Evolutionary conservation across 2,797 vertebrate genomes (phyloP), one percentile per base, ranked within the genome.

Genomic region (Siniperca obscura): DNA sequence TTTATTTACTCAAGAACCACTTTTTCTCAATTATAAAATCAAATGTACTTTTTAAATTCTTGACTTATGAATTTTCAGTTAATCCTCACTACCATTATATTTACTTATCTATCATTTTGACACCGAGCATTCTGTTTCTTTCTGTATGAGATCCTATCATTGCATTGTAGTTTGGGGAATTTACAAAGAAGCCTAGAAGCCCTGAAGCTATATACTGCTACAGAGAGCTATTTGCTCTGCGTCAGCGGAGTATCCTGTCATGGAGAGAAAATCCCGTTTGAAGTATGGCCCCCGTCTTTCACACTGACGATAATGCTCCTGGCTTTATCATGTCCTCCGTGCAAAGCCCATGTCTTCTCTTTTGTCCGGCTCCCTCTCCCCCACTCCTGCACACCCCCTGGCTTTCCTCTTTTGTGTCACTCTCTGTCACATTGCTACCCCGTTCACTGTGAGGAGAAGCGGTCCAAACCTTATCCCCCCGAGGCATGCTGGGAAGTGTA

Each of bases 201-300:
- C 94, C 94, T 86, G 89, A 57, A 91, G 94, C 92, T 87, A 91
- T 92, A 92, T 89, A 83, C 91, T 87, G 91, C 94, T 88, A 86
- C 89, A 92, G 93, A 92, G 93, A 95, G 93, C 94, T 93, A 93
- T 94, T 94, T 94, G 92, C 92, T 91, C 84, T 93, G 92, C 92
- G 94, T 95, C 95, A 95, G 93, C 91, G 90, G 94, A 93, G 94
- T 94, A 93, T 94, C 94, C 94, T 96, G 95, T 96, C 95, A 96
- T 94, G 94, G 95, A 95, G 94, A 94, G 95, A 94, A 96, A 96
- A 96, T 96, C 95, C 93, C 91, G 95, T 96, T 96, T 96, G 95
- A 96, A 95, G 95, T 96, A 93, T 95, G 94, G 95, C 95, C 96
- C 94, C 93, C 94, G 95, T 96, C 95, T 96, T 96, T 96, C 95